These are phyloP conservation scores for Puntigrus tetrazona DNA, from an alignment of 2,113 vertebrate genomes.

Conservation along the genomic window DNA sequence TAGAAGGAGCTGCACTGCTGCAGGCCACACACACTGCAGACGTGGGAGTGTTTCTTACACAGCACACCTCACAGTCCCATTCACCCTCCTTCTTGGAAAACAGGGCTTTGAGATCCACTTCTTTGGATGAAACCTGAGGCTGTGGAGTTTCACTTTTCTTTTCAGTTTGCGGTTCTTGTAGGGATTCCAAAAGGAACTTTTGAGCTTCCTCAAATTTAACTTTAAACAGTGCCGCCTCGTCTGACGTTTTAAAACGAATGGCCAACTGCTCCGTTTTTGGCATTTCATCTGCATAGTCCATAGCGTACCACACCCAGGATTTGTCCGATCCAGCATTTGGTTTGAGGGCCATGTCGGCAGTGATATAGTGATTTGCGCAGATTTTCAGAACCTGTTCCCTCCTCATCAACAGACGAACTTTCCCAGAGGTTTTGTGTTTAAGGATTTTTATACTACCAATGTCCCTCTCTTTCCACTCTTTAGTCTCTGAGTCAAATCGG, in stretches of 20 bases:
- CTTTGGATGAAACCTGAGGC: conserved; percentile 36
- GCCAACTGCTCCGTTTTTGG: conserved; percentile 92
- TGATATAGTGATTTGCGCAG: conserved; percentile 98
- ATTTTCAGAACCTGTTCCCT: conserved; percentile 97
- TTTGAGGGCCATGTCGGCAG: conserved; percentile 87
- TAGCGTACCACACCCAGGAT: conserved; percentile 95
- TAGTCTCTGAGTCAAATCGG: conserved; percentile 89
- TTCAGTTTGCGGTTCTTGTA: conserved; percentile 45
- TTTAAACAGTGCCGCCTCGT: conserved; percentile 94
- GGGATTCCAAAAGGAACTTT: conserved; percentile 67
- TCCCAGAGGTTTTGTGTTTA: conserved; percentile 89
- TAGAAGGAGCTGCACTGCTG: conserved; percentile 69
- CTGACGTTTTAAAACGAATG: conserved; percentile 93
- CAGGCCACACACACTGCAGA: conserved; percentile 78
- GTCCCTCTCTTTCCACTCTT: conserved; percentile 98
- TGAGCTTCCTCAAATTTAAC: conserved; percentile 91
- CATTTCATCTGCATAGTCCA: conserved; percentile 94
- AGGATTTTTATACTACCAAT: conserved; percentile 94
- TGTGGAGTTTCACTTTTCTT: conserved; percentile 49
- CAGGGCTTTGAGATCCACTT: conserved; percentile 70
- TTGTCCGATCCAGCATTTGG: conserved; percentile 91
- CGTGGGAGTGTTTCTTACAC: conserved; percentile 75
- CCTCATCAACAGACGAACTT: conserved; percentile 94
- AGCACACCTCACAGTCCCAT: conserved; percentile 84
- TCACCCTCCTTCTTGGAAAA: conserved; percentile 80